Evolutionary conservation across 1,140 invertebrate genomes (phyloP).

Genomic region (Magallana ariakensis): DNA sequence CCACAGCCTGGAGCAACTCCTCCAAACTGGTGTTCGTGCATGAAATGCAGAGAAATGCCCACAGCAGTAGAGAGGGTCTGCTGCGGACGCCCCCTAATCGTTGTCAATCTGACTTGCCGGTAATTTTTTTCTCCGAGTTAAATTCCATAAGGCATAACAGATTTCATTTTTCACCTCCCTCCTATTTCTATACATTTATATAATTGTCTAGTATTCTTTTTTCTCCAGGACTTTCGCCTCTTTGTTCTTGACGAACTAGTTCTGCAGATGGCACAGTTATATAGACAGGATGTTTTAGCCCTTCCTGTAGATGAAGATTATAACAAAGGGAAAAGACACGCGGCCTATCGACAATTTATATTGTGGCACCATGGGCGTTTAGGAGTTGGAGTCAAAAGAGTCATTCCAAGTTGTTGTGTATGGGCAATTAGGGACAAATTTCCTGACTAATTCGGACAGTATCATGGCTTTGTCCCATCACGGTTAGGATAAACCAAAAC

Average conservation of each 20-base stretch:
- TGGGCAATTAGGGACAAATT: slow-evolving; percentile 54
- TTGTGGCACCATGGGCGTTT: slow-evolving; percentile 48
- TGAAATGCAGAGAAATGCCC: too few species aligned
- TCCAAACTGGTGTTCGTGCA: too few species aligned
- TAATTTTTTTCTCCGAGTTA: too few species aligned
- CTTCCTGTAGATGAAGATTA: slow-evolving; percentile 39
- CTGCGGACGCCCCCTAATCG: too few species aligned
- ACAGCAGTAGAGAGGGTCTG: too few species aligned
- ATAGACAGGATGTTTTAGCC: slow-evolving; percentile 46
- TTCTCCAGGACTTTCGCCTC: slow-evolving; percentile 47
- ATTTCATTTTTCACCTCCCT: too few species aligned
- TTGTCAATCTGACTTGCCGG: too few species aligned
- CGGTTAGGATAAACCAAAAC: too few species aligned
- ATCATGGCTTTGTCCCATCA: slow-evolving; percentile 41
- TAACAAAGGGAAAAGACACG: slow-evolving; percentile 36
- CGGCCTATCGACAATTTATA: slow-evolving; percentile 57
- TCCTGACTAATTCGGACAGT: slow-evolving; percentile 53
- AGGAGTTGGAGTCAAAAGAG: slow-evolving; percentile 35
- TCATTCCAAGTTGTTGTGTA: slow-evolving; percentile 55
- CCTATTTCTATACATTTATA: too few species aligned
- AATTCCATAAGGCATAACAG: too few species aligned
- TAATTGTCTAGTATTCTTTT: too few species aligned
- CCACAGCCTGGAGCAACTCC: too few species aligned
- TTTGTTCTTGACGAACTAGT: slow-evolving; percentile 42
- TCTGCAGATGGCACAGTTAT: neutral